Conservation (phyloP, 1,140 invertebrate species). For the Trigoniulus corallinus region DNA sequence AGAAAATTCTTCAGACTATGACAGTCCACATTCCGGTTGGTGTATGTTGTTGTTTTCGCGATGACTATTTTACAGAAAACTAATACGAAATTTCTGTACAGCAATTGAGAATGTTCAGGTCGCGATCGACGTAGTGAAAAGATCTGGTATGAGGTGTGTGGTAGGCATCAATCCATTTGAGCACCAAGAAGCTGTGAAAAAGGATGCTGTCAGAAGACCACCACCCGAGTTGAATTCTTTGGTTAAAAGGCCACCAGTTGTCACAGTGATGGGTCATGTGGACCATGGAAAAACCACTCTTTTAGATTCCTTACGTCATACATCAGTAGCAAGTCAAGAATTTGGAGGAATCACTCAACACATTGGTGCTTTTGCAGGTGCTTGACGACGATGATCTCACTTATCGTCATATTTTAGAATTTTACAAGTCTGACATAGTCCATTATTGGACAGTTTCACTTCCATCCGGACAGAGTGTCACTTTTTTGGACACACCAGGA, state of each 20-base stretch:
- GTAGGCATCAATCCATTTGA: constrained; percentile 31
- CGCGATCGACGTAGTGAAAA: constrained; percentile 43
- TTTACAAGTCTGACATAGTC: neutral
- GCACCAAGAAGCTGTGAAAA: constrained; percentile 23
- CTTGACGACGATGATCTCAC: neutral
- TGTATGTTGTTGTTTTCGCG: neutral
- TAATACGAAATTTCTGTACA: constrained; percentile 1
- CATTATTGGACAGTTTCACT: neutral
- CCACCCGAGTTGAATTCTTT: constrained; percentile 42
- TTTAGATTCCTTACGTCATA: constrained; percentile 71
- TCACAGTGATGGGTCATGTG: constrained; percentile 98
- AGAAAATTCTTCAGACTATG: constrained; percentile 36
- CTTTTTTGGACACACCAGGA: constrained; percentile 98
- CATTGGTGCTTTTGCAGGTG: constrained; percentile 89
- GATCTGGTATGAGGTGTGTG: constrained; percentile 39
- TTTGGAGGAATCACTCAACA: constrained; percentile 99
- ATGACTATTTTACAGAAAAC: neutral
- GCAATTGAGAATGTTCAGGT: constrained; percentile 36
- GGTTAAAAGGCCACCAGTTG: constrained; percentile 60
- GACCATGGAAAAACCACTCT: constrained; percentile 99
- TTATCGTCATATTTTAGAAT: neutral
- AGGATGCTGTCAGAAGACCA: constrained; percentile 27
- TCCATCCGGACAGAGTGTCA: too few species aligned
- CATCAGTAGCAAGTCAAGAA: constrained; percentile 72
- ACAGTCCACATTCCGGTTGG: constrained; percentile 22